Percentiles rank a stretch among this genome's conserved stretches.
These are phyloP conservation scores for Nyctibius bracteatus DNA, from an alignment of 2,113 vertebrate genomes.

Conservation along the genomic window DNA sequence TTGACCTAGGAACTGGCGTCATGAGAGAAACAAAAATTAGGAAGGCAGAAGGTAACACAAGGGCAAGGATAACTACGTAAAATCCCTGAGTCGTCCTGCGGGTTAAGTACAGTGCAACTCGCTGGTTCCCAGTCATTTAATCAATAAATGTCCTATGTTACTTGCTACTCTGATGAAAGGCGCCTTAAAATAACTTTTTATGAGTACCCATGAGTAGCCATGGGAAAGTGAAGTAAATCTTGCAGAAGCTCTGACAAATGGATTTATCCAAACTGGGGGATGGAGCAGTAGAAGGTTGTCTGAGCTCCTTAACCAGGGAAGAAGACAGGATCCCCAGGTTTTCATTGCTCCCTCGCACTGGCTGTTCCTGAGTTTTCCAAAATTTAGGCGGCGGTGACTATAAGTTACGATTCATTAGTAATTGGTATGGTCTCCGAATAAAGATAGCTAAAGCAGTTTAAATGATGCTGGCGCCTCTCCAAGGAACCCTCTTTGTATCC, in stretches of 20 bases:
- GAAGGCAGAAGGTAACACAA: not conserved
- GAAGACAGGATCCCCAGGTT: not conserved
- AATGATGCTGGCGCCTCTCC: constrained; percentile 41
- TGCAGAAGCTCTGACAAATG: not conserved
- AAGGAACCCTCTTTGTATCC: constrained; percentile 14
- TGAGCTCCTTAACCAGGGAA: not conserved
- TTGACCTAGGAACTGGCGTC: not conserved
- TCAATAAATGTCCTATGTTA: not conserved
- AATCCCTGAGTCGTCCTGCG: not conserved
- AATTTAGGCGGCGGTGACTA: not conserved
- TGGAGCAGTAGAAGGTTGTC: not conserved
- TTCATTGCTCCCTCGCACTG: not conserved
- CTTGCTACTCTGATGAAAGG: constrained; percentile 18
- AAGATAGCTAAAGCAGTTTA: constrained; percentile 43
- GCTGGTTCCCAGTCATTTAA: constrained; percentile 3
- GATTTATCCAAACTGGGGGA: not conserved
- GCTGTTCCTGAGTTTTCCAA: not conserved
- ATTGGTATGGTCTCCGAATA: constrained; percentile 28
- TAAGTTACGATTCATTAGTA: constrained; percentile 26
- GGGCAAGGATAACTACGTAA: not conserved
- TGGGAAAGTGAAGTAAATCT: constrained; percentile 12
- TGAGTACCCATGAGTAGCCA: not conserved
- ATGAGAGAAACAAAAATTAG: not conserved
- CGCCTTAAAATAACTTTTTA: constrained; percentile 28
- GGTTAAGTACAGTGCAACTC: not conserved